Evolutionary conservation across 2,888 invertebrate genomes (phyloP), one percentile per base, ranked within the genome.

Genomic region (Sacculina carcini): DNA sequence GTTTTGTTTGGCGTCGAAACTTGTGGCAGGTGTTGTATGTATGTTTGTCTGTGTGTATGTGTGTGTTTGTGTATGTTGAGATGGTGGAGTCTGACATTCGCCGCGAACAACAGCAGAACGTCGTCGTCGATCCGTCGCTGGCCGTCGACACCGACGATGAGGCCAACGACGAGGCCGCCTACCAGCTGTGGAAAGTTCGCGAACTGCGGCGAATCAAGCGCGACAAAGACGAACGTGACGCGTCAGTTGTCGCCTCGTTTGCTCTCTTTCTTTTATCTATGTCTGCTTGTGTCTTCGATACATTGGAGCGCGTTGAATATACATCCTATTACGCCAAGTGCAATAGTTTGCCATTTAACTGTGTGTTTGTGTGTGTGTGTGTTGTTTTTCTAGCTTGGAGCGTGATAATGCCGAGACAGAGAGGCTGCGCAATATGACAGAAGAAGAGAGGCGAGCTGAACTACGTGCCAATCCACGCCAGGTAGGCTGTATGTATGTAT

Each of bases 181-280:
- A 96, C 61, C 96, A 98, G 65, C 77, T 84, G 0, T 99, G 98
- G 98, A 98, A 99, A 66, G 67, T 96, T 29, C 73, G 98, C 21
- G 98, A 99, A 69, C 71, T 99, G 63, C 90, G 89, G 64, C 71
- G 98, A 46, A 79, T 98, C 57, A 98, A 98, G 66, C 74, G 96
- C 2, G 92, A 96, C 64, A 76, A 92, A 56, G 55, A 56, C 48
- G 56, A 55, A 47, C 53, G 55, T 12, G 58, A 58, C 21, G 50
- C 52, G 16, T 44, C 2, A 14, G 34, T 36, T 23, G 39, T 39
- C 16, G 10, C 5, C 19, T n/a, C 19, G 39, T 1, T 5, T 39
- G 23, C n/a, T n/a, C n/a, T n/a, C n/a, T n/a, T n/a, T n/a, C n/a
- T n/a, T n/a, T n/a, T n/a, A n/a, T n/a, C n/a, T n/a, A n/a, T n/a